A percentile compares a stretch with the other conserved stretches of the same genome.
Evolutionary conservation across 2,113 vertebrate species (phyloP).

Genomic region (Calyptommatus sinebrachiatus): DNA sequence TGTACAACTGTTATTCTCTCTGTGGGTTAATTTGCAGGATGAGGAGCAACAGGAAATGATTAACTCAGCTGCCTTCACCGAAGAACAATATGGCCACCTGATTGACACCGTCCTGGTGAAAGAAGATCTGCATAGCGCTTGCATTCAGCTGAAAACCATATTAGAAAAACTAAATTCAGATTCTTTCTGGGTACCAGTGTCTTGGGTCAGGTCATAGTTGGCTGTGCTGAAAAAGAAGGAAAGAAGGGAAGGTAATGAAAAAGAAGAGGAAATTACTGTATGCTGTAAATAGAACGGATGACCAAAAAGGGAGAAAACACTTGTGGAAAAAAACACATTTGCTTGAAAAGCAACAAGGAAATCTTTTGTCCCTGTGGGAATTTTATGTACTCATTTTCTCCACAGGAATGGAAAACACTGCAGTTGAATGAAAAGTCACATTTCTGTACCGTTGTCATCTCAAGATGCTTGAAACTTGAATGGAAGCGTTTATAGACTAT

Average conservation of each 20-base stretch:
- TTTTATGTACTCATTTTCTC: not conserved
- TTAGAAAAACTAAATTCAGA: conserved; percentile 81
- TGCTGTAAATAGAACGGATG: conserved; percentile 42
- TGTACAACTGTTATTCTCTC: not conserved
- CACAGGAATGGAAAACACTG: not conserved
- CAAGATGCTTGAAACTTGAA: not conserved
- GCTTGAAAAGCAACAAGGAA: conserved; percentile 8
- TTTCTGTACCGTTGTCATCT: not conserved
- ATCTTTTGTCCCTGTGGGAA: not conserved
- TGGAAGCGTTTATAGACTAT: not conserved
- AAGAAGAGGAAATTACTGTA: not conserved
- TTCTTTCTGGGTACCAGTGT: conserved; percentile 86
- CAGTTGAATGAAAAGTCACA: conserved; percentile 2
- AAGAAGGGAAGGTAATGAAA: no score
- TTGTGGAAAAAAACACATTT: not conserved
- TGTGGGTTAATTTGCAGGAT: conserved; percentile 72
- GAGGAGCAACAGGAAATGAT: conserved; percentile 85
- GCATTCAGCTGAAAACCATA: conserved; percentile 77
- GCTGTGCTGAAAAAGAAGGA: not conserved
- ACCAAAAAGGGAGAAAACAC: not conserved
- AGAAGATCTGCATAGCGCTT: conserved; percentile 80
- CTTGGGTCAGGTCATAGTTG: conserved; percentile 81
- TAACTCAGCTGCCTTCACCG: conserved; percentile 82
- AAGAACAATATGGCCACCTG: conserved; percentile 85
- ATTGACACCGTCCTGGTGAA: conserved; percentile 84